A percentile compares a stretch with the other conserved stretches of the same genome.
Evolutionary conservation across 2,888 invertebrate genomes (phyloP).

Genomic region (Drosophila yooni): DNA sequence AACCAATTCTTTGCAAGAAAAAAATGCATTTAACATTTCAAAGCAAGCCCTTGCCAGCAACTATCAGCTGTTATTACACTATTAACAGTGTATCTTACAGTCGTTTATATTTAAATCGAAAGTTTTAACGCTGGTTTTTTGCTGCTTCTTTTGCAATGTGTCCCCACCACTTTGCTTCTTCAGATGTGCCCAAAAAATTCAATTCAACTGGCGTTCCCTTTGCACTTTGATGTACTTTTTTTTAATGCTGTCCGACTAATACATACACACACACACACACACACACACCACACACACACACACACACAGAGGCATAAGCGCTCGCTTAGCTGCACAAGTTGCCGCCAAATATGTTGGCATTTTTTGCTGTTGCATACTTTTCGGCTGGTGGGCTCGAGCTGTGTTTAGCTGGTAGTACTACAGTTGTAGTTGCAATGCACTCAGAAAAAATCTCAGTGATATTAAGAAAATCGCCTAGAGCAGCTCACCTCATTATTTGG

Average conservation of each 20-base stretch:
- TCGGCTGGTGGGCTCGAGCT: slow-evolving; percentile 36
- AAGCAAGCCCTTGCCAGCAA: neutral
- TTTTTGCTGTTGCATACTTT: slow-evolving; percentile 72
- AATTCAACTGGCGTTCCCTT: slow-evolving; percentile 68
- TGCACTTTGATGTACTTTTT: slow-evolving; percentile 63
- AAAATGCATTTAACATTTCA: too few species aligned
- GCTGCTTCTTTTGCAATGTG: slow-evolving; percentile 20
- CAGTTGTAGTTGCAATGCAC: slow-evolving; percentile 1
- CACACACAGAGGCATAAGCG: neutral
- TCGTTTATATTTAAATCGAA: neutral
- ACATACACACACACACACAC: neutral
- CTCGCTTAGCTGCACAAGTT: slow-evolving; percentile 37
- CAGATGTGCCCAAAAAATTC: slow-evolving; percentile 71
- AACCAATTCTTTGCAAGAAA: too few species aligned
- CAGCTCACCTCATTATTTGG: neutral
- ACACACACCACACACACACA: neutral
- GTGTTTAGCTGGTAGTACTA: slow-evolving; percentile 1
- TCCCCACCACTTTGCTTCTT: slow-evolving; percentile 63
- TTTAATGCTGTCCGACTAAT: slow-evolving; percentile 35
- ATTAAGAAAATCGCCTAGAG: neutral
- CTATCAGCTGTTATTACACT: neutral
- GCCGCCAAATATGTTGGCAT: slow-evolving; percentile 69
- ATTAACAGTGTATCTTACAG: neutral
- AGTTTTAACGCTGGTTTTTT: slow-evolving; percentile 11
- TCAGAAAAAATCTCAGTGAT: neutral